These are phyloP conservation scores for Cyanoliseus patagonus DNA, from an alignment of 2,113 vertebrate genomes.

Conservation along the genomic window DNA sequence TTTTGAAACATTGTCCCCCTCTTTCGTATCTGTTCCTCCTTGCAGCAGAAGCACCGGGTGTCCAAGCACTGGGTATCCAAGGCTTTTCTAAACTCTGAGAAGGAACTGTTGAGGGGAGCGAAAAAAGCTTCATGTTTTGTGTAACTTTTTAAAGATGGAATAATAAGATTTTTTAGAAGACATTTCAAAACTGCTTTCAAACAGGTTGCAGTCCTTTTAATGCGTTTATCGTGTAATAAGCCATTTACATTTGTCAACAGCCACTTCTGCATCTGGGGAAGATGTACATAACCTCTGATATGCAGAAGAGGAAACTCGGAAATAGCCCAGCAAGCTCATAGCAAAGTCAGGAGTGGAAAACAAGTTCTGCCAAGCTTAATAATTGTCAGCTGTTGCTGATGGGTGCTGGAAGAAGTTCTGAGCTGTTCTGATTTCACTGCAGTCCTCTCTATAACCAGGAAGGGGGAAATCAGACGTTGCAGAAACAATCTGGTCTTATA, in stretches of 20 bases:
- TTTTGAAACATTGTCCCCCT: background rate
- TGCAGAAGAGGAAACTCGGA: background rate
- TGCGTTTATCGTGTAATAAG: background rate
- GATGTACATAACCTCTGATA: background rate
- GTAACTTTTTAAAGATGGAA: background rate
- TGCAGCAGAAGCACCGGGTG: background rate
- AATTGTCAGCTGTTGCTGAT: background rate
- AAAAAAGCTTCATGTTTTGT: background rate
- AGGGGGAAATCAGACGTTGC: background rate
- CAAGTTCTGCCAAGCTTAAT: background rate
- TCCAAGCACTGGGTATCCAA: background rate
- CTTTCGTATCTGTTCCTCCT: background rate
- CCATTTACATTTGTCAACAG: background rate
- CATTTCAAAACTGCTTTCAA: background rate
- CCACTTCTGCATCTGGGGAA: background rate
- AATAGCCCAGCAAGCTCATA: background rate
- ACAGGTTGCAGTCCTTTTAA: background rate
- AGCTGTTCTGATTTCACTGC: background rate
- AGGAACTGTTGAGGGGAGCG: background rate
- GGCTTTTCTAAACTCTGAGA: background rate
- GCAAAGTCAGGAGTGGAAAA: background rate
- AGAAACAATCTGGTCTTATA: background rate
- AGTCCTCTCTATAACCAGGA: background rate
- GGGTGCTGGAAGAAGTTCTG: background rate
- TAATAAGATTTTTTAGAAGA: background rate